These are phyloP conservation scores for Leguminivora glycinivorella DNA, from an alignment of 1,140 invertebrate genomes.

Conservation along the genomic window DNA sequence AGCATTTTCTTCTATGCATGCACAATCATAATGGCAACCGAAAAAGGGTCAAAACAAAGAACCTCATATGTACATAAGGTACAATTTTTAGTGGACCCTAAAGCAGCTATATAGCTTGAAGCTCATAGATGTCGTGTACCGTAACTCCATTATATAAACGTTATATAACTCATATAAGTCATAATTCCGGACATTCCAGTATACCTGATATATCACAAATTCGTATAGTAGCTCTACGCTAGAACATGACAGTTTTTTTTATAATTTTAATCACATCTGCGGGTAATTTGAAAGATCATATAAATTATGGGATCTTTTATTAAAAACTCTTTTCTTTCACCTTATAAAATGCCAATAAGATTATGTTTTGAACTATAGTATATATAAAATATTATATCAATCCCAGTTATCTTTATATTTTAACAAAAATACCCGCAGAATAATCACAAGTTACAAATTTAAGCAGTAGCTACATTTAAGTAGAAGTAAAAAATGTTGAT, in stretches of 20 bases:
- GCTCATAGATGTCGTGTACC: slow-evolving; percentile 15
- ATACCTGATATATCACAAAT: slow-evolving; percentile 35
- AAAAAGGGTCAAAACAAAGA: not conserved
- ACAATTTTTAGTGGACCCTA: slow-evolving; percentile 10
- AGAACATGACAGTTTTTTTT: slow-evolving; percentile 19
- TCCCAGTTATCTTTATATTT: too few species aligned
- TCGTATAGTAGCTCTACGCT: slow-evolving; percentile 26
- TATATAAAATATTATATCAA: too few species aligned
- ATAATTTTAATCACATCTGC: slow-evolving; percentile 2
- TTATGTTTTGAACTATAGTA: not conserved
- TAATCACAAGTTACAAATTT: not conserved
- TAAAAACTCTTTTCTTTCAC: not conserved
- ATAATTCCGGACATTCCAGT: slow-evolving; percentile 24
- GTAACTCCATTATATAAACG: slow-evolving; percentile 18
- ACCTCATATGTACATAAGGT: not conserved
- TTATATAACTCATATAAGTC: slow-evolving; percentile 11
- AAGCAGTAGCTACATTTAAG: not conserved
- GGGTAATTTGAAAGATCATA: not conserved
- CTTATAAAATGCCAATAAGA: not conserved
- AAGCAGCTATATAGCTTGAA: slow-evolving; percentile 18
- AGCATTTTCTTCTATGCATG: slow-evolving; percentile 45
- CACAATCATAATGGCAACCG: slow-evolving; percentile 26
- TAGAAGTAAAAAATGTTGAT: not conserved
- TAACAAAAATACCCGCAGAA: slow-evolving; percentile 11
- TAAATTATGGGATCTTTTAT: not conserved